Conservation (phyloP, 2,888 invertebrate species). For the Cantharis lateralis region DNA sequence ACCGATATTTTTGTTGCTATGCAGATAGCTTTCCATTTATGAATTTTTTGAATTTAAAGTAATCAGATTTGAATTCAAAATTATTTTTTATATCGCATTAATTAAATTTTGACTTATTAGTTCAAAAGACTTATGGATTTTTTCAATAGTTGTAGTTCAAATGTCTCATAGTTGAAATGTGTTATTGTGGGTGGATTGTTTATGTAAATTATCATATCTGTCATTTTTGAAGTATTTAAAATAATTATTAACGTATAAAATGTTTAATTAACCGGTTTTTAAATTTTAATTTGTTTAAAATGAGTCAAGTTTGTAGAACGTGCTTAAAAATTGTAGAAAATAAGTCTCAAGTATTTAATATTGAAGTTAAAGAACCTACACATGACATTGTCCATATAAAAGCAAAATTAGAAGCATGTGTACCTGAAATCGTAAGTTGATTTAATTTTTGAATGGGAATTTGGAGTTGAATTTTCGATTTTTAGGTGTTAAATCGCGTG, state of each 20-base stretch:
- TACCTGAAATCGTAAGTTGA: slow-evolving; percentile 14
- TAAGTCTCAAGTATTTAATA: slow-evolving; percentile 5
- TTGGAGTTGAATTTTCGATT: neutral
- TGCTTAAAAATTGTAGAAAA: slow-evolving; percentile 11
- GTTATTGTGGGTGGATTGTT: slow-evolving; percentile 3
- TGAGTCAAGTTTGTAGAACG: slow-evolving; percentile 15
- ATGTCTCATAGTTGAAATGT: neutral
- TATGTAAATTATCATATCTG: slow-evolving; percentile 1
- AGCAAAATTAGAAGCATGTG: slow-evolving; percentile 10
- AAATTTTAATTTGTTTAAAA: neutral
- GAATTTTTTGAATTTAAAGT: no score
- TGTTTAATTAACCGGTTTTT: neutral
- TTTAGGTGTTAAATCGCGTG: slow-evolving; percentile 7
- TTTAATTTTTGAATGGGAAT: neutral
- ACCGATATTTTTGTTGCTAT: neutral
- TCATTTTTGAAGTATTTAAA: slow-evolving; percentile 4
- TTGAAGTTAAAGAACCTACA: slow-evolving; percentile 10
- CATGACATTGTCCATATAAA: slow-evolving; percentile 5
- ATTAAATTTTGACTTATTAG: neutral
- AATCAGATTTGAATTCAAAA: neutral
- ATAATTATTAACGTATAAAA: neutral
- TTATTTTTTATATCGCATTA: neutral
- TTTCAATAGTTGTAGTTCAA: neutral
- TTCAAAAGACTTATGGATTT: neutral
- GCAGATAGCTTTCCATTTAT: neutral